Evolutionary conservation across 2,113 vertebrate species (phyloP).

Genomic region (Thalassarche chlororhynchos): DNA sequence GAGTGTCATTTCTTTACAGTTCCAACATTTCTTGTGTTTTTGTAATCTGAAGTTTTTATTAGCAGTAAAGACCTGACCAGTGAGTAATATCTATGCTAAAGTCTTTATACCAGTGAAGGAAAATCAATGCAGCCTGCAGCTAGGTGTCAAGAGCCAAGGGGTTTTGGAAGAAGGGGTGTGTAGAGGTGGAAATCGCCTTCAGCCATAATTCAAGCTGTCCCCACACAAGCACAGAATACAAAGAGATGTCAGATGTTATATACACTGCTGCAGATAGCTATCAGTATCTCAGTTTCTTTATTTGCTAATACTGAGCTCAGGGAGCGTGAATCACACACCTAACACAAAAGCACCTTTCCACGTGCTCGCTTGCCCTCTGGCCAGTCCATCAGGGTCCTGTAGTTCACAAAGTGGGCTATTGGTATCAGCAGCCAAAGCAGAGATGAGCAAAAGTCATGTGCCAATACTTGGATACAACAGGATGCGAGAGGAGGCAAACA

Average conservation of each 20-base stretch:
- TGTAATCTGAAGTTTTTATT: slow-evolving; percentile 41
- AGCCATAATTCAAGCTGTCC: slow-evolving; percentile 43
- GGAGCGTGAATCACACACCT: background rate
- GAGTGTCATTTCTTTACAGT: background rate
- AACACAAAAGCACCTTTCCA: background rate
- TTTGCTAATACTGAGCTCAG: background rate
- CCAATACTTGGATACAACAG: background rate
- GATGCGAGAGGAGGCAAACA: background rate
- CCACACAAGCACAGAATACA: background rate
- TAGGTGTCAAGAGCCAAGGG: slow-evolving; percentile 48
- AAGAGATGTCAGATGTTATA: background rate
- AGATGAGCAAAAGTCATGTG: background rate
- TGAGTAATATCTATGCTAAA: slow-evolving; percentile 61
- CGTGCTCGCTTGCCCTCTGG: background rate
- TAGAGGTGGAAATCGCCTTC: slow-evolving; percentile 3
- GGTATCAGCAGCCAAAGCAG: background rate
- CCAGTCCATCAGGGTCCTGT: background rate
- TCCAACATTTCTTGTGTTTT: background rate
- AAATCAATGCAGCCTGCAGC: slow-evolving; percentile 69
- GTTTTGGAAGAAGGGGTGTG: background rate
- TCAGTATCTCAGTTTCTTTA: background rate
- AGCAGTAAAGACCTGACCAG: slow-evolving; percentile 46
- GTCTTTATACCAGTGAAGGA: slow-evolving; percentile 66
- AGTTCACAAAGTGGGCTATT: background rate
- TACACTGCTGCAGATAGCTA: background rate